Percentiles rank a stretch among this genome's conserved stretches.
These are phyloP conservation scores for Calliphora vicina DNA, from an alignment of 1,140 invertebrate species.

Conservation along the genomic window DNA sequence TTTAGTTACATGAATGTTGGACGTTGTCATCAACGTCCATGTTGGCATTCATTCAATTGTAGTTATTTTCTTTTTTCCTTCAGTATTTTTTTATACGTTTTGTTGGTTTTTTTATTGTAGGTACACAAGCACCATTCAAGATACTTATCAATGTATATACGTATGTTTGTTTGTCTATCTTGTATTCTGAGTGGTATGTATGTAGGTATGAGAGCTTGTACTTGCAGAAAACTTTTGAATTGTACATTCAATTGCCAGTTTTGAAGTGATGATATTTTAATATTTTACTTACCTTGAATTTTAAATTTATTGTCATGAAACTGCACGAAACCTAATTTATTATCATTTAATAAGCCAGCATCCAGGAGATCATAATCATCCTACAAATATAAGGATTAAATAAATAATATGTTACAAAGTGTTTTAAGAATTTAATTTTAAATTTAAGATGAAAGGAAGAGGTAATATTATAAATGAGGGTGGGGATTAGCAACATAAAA, in stretches of 20 bases:
- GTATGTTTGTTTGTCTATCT: no score
- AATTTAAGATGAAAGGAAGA: no score
- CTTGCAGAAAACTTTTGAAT: background rate
- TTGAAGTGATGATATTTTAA: slow-evolving; percentile 38
- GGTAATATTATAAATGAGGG: no score
- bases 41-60: slow-evolving; percentile 26
- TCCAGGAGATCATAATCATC: slow-evolving; percentile 60
- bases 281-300: slow-evolving; percentile 59
- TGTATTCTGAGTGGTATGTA: background rate
- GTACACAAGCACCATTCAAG: background rate
- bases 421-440: no score
- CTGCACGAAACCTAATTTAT: slow-evolving; percentile 63
- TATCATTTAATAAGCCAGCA: slow-evolving; percentile 61
- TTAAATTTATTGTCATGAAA: slow-evolving; percentile 63
- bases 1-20: background rate
- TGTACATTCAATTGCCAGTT: slow-evolving; percentile 8
- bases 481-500: no score
- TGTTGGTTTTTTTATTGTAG: background rate
- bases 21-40: background rate
- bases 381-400: slow-evolving; percentile 42
- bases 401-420: background rate
- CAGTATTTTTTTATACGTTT: background rate
- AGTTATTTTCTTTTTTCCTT: background rate
- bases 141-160: background rate
- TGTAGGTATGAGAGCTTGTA: background rate